Percentiles rank a stretch among this genome's conserved stretches.
These are phyloP conservation scores for Harpalus rufipes DNA, from an alignment of 2,888 invertebrate species.

Conservation along the genomic window DNA sequence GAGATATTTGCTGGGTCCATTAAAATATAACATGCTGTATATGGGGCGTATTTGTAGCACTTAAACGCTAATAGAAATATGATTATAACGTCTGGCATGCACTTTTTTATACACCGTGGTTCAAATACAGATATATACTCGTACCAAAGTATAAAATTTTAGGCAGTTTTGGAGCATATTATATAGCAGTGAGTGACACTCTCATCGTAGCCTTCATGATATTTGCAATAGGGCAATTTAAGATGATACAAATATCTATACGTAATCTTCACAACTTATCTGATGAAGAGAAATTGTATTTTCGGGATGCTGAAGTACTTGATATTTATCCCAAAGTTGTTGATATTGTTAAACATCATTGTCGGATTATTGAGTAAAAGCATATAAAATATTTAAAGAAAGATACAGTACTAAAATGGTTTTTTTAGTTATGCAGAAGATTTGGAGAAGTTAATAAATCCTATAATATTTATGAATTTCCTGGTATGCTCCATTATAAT, in stretches of 20 bases:
- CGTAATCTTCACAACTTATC: slow-evolving; percentile 19
- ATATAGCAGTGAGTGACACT: slow-evolving; percentile 56
- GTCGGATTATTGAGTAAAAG: slow-evolving; percentile 61
- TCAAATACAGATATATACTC: too few relatives aligned
- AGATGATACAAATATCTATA: slow-evolving; percentile 54
- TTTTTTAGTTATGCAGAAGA: slow-evolving; percentile 75
- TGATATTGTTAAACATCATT: slow-evolving; percentile 60
- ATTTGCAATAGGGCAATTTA: slow-evolving; percentile 64
- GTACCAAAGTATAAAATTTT: slow-evolving; percentile 30
- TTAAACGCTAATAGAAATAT: too few relatives aligned
- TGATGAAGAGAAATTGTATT: slow-evolving; percentile 8
- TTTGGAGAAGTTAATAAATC: slow-evolving; percentile 76
- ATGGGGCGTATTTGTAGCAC: too few relatives aligned
- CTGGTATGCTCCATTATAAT: slow-evolving; percentile 78
- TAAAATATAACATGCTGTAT: too few relatives aligned
- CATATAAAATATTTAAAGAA: neutral
- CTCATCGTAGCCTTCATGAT: slow-evolving; percentile 60
- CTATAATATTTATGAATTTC: slow-evolving; percentile 78
- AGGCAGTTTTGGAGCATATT: slow-evolving; percentile 57
- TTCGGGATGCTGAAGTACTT: neutral
- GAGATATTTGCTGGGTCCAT: too few relatives aligned
- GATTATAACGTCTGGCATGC: too few relatives aligned
- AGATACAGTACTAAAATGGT: neutral
- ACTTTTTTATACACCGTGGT: too few relatives aligned
- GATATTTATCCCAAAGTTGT: slow-evolving; percentile 49